Evolutionary conservation across 2,113 vertebrate species (phyloP).

Genomic region (Phalacrocorax brasilianus): DNA sequence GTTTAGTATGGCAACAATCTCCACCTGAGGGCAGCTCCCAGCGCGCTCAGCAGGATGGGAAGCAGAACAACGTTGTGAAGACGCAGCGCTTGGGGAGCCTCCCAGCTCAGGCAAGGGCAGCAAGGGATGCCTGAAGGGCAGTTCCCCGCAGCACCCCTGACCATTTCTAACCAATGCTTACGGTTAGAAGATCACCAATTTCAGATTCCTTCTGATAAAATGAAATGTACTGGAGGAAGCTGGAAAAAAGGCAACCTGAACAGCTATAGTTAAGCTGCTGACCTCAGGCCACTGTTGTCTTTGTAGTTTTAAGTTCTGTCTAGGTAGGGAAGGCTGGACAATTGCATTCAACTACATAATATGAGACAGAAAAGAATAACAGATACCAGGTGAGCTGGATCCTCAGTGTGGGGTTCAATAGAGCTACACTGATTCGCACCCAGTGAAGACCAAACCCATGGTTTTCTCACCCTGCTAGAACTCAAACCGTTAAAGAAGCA

Average conservation of each 20-base stretch:
- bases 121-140: not conserved
- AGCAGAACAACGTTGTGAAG: not conserved
- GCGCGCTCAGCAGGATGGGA: too few species aligned
- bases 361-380: not conserved
- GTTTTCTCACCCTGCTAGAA: not conserved
- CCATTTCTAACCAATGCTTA: not conserved
- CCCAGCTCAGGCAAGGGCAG: not conserved
- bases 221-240: not conserved
- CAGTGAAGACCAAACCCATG: not conserved
- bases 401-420: not conserved
- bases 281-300: not conserved
- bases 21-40: not conserved
- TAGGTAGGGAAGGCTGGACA: not conserved
- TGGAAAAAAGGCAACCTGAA: not conserved
- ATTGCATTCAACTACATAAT: not conserved
- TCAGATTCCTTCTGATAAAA: not conserved
- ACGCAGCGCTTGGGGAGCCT: not conserved
- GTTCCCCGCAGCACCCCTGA: rapidly evolving
- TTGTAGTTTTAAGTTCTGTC: not conserved
- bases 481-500: not conserved
- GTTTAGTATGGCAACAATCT: not conserved
- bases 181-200: not conserved
- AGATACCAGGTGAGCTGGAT: not conserved
- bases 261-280: not conserved
- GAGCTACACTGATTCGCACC: not conserved